Evolutionary conservation across 2,888 invertebrate species (phyloP), one percentile per base, ranked within the genome.

Genomic region (Phrixothrix hirtus): DNA sequence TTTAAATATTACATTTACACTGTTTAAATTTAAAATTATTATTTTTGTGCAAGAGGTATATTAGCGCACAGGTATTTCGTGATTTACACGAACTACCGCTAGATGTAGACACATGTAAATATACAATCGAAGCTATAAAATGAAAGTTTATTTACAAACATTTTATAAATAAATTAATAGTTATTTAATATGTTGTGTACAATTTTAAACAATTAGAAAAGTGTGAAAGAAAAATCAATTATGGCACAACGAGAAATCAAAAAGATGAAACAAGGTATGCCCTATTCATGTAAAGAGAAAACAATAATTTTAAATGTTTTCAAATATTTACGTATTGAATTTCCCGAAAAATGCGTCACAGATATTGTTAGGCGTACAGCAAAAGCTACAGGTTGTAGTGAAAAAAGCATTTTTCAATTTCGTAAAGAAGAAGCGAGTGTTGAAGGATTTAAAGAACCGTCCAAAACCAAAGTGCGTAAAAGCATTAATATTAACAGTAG

Each of bases 251-350:
- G 59, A 47, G 71, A 73, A 63, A 62, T 74, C 17, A 72, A 72
- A 50, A 75, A 75, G 65, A 75, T 75, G 74, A 74, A 73, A 61
- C 74, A 75, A 54, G 75, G 75, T 25, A 75, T 75, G 75, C 71
- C 74, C 3, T 75, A 75, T 57, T 68, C 74, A 1, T 67, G 70
- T 47, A 75, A 75, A 61, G 75, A 75, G 56, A 75, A 75, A 59
- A 75, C 71, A 21, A 75, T 75, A 21, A 75, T 75, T 43, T 60
- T 75, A 27, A 75, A 75, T 52, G 75, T 75, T 2, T 75, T 75
- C 46, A 75, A 75, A 63, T 75, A 75, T 59, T 74, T 75, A 54
- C 67, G 69, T 9, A 58, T 57, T 11, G 62, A 71, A 48, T 64
- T 66, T 57, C 68, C 74, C 1, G 72, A 74, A 26, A 67, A 68